These are phyloP conservation scores for Temnothorax unifasciatus DNA, from an alignment of 2,888 invertebrate species.

Conservation along the genomic window DNA sequence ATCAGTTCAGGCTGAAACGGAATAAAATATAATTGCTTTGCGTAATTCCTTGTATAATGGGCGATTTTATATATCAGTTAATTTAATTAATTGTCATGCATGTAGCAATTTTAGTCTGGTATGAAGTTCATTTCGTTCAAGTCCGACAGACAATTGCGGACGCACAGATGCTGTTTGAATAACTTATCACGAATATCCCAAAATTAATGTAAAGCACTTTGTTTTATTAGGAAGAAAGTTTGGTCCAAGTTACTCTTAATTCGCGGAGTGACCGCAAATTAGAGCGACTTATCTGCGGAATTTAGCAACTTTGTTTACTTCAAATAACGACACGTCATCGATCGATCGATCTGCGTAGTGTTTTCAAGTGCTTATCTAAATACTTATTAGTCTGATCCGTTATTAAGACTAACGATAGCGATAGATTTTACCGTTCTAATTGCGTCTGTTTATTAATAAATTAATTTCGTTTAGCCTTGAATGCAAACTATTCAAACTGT, in stretches of 20 bases:
- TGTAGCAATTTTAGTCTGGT: not conserved
- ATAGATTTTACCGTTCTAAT: not conserved
- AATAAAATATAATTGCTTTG: not conserved
- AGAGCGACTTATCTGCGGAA: not conserved
- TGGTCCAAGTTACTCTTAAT: not conserved
- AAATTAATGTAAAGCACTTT: not conserved
- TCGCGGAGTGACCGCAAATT: not conserved
- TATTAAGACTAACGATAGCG: not conserved
- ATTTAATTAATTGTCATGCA: not conserved
- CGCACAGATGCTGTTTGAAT: not conserved
- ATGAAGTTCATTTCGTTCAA: not conserved
- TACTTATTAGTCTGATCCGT: not conserved
- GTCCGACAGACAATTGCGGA: not conserved
- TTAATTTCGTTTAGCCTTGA: not conserved
- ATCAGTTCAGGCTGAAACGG: constrained; percentile 86
- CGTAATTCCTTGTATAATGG: not conserved
- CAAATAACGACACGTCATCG: not conserved
- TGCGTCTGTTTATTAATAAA: not conserved
- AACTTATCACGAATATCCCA: not conserved
- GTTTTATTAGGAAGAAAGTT: not conserved
- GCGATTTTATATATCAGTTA: not conserved
- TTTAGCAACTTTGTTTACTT: not conserved
- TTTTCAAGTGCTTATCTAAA: not conserved
- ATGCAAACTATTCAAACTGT: not conserved
- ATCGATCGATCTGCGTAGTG: not conserved